phyloP scores from a whole-genome alignment of 2,888 invertebrate species.

The Parasteatoda lunata region DNA sequence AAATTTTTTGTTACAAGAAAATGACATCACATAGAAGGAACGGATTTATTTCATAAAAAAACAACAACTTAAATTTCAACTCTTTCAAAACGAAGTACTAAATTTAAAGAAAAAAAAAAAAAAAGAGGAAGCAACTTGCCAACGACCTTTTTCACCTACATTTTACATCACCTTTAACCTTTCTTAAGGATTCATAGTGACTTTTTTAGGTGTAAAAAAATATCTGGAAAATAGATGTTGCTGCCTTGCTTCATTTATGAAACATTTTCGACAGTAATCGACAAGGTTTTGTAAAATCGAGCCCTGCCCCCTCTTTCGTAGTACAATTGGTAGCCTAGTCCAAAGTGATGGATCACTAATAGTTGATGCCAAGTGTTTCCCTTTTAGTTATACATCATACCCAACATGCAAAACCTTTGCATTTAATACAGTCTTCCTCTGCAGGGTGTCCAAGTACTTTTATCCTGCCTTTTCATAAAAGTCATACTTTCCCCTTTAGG shows the following conservation, averaged over 20 bases:
- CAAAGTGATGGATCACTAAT: constrained; percentile 56
- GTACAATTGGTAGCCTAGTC: constrained; percentile 41
- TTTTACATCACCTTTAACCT: constrained; percentile 25
- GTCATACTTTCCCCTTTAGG: background rate
- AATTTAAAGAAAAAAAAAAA: background rate
- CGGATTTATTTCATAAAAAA: too few species aligned
- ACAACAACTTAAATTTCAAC: background rate
- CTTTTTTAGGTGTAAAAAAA: constrained; percentile 4
- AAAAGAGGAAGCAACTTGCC: background rate
- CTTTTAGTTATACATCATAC: constrained; percentile 38
- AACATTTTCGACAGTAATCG: constrained; percentile 56
- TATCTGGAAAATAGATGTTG: constrained; percentile 9
- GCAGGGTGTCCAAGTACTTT: constrained; percentile 48
- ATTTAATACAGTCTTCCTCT: constrained; percentile 60
- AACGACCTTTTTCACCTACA: constrained; percentile 3
- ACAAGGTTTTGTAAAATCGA: constrained; percentile 45
- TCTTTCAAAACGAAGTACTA: background rate
- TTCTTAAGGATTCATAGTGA: constrained; percentile 17
- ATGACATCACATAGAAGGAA: too few species aligned
- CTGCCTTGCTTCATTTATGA: constrained; percentile 42
- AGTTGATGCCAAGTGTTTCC: constrained; percentile 23
- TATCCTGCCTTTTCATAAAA: constrained; percentile 11
- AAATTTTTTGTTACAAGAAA: too few species aligned
- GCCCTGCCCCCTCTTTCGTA: constrained; percentile 45
- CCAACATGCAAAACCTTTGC: constrained; percentile 48